Base-by-base conservation (phyloP, 2,797 vertebrate genomes). In the Schizopygopsis malacanthus region DNA sequence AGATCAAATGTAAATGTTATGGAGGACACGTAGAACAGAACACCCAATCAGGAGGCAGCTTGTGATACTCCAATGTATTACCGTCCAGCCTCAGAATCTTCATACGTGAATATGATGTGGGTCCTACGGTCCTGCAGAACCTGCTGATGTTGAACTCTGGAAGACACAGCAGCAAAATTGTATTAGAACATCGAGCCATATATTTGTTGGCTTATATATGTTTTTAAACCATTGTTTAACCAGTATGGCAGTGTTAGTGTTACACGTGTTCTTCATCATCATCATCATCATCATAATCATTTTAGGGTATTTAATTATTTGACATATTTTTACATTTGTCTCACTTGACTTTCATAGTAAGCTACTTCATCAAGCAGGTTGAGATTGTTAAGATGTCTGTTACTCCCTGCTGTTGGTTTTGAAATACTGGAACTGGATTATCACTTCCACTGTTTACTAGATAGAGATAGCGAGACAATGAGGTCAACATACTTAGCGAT, bases 71-170 rank as follows among this genome's bases (percentile, higher is more conserved):
- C 75, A 96, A 63, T 80, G 91, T 91, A 91, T 96, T 96, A 61
- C 95, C 95, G 12, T 96, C 96, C 89, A 96, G 85, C 50, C 96
- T 91, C 22, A 96, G 90, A 76, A 95, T 90, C 91, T 92, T 94
- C 85, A 96, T 90, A 45, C 90, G 91, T 83, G 96, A 96, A 91
- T 94, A 96, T 50, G 94, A 93, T 65, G 86, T 54, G 41, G 92
- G 94, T 71, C 93, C 94, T 54, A 92, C 91, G 63, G 92, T 93
- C 90, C 93, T 91, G 92, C 96, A 96, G 89, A 96, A 94, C 89
- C 95, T 96, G 47, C 85, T 94, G 82, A 93, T 20, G 39, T 94
- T 95, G 91, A 96, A 94, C 85, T 91, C 96, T 96, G 84, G 15
- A 63, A 87, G 59, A 79, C 87, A 79, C 87, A 91, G 39, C 78